These are phyloP conservation scores for Brenthis daphne DNA, from an alignment of 2,888 invertebrate genomes.

Conservation along the genomic window DNA sequence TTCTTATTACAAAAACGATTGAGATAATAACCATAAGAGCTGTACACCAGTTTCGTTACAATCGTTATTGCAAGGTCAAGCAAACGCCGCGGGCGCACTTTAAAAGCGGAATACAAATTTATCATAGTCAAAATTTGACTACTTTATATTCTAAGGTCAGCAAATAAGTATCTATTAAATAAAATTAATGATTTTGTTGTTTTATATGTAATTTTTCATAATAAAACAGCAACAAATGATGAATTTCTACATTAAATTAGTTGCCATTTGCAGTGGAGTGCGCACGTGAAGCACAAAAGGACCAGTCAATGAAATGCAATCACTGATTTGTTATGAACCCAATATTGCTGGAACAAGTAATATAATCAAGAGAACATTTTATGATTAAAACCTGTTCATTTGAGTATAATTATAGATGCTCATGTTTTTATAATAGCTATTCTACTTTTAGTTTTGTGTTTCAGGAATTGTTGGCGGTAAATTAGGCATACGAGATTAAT, in stretches of 20 bases:
- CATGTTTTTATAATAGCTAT: not conserved
- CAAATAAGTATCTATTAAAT: constrained; percentile 22
- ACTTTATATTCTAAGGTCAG: constrained; percentile 37
- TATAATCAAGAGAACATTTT: constrained; percentile 7
- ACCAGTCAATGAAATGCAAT: not conserved
- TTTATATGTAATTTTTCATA: constrained; percentile 8
- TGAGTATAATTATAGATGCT: not conserved
- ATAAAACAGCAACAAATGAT: not conserved
- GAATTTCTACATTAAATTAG: not conserved
- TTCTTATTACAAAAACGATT: constrained; percentile 33
- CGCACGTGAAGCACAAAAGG: not conserved
- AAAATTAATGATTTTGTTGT: constrained; percentile 16
- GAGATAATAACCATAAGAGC: constrained; percentile 43
- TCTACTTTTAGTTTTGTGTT: not conserved
- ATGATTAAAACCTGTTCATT: not conserved
- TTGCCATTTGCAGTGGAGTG: not conserved
- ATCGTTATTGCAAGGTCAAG: constrained; percentile 59
- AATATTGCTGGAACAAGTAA: constrained; percentile 12
- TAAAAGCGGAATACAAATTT: constrained; percentile 61
- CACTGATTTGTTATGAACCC: constrained; percentile 9
- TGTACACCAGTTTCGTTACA: constrained; percentile 49
- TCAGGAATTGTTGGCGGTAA: too few species aligned
- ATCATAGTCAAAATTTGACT: constrained; percentile 58
- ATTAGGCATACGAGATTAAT: too few species aligned
- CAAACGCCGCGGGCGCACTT: constrained; percentile 46